Evolutionary conservation across 2,888 invertebrate species (phyloP).

Genomic region (Xestoiulus laeticollis): DNA sequence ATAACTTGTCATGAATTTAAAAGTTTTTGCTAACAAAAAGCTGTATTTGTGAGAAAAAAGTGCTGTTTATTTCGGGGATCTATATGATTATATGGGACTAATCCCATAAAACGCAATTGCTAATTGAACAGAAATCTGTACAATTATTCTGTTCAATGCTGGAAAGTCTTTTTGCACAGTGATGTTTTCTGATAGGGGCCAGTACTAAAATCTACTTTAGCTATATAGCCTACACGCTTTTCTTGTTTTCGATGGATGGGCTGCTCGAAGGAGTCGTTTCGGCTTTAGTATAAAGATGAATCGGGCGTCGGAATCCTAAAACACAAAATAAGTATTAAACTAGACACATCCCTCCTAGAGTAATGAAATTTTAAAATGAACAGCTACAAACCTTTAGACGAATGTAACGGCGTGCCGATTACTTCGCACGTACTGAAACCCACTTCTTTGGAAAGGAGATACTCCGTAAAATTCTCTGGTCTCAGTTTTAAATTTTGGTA

Average conservation of each 20-base stretch:
- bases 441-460: constrained; percentile 82
- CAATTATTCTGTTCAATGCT: background rate
- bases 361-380: no score
- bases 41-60: background rate
- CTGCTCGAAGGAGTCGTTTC: constrained; percentile 43
- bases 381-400: constrained; percentile 76
- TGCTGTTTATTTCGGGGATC: background rate
- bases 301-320: no score
- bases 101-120: background rate
- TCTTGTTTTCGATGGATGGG: background rate
- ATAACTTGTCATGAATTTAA: background rate
- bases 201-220: background rate
- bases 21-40: background rate
- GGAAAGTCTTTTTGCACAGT: background rate
- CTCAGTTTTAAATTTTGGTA: constrained; percentile 86
- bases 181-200: background rate
- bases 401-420: constrained; percentile 81
- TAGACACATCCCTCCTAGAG: no score
- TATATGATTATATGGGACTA: constrained; percentile 5
- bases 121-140: background rate
- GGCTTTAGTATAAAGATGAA: constrained; percentile 66
- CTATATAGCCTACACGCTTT: background rate
- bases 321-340: no score
- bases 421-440: constrained; percentile 91
- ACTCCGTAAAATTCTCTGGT: constrained; percentile 93